phyloP scores from a whole-genome alignment of 2,888 invertebrate species.

The Morpho achilles region DNA sequence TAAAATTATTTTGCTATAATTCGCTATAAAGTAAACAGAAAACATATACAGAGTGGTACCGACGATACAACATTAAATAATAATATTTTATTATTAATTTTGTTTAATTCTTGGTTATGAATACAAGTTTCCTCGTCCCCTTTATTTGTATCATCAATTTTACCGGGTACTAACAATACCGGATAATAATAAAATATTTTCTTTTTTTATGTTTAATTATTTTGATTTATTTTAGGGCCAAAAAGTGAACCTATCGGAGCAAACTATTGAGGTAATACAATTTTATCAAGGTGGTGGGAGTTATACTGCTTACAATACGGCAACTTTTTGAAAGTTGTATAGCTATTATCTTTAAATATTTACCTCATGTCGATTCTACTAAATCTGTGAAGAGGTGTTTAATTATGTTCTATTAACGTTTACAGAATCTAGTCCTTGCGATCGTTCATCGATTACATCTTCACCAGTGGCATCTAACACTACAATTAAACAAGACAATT shows the following conservation, averaged over 20 bases:
- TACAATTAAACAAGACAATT: constrained; percentile 50
- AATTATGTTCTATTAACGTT: constrained; percentile 30
- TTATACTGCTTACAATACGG: not conserved
- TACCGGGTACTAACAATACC: no score
- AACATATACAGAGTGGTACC: no score
- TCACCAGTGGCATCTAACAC: constrained; percentile 60
- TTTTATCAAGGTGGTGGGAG: constrained; percentile 23
- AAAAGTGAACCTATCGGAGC: constrained; percentile 49
- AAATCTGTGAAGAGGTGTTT: no score
- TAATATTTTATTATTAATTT: no score
- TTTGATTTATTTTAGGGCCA: constrained; percentile 55
- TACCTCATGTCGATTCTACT: no score
- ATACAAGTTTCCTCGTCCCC: no score
- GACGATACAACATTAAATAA: no score
- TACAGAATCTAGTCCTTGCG: constrained; percentile 69
- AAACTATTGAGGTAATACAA: constrained; percentile 48
- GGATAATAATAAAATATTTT: no score
- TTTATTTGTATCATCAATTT: no score
- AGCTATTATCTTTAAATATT: constrained; percentile 1
- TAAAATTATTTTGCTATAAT: no score
- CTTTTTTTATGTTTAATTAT: constrained; percentile 19
- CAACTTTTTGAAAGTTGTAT: constrained; percentile 3
- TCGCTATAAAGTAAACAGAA: no score
- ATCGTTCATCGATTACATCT: constrained; percentile 60
- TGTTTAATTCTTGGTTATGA: no score